These are phyloP conservation scores for Leguminivora glycinivorella DNA, from an alignment of 1,140 invertebrate genomes.

Conservation along the genomic window DNA sequence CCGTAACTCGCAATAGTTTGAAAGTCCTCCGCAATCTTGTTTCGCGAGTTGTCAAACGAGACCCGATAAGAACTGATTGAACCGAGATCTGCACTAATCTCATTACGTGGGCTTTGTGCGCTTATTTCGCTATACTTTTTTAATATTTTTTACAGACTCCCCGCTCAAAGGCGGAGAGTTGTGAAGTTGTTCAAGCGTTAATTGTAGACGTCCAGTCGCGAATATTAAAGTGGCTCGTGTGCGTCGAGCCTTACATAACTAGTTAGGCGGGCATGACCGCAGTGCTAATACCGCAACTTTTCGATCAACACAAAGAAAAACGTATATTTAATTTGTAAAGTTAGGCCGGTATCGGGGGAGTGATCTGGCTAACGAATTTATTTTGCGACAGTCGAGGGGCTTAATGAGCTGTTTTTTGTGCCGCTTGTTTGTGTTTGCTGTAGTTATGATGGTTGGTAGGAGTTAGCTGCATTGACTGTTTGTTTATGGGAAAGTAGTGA, in stretches of 20 bases:
- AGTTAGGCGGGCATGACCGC: conserved; percentile 53
- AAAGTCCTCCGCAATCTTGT: conserved; percentile 21
- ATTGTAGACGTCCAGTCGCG: conserved; percentile 72
- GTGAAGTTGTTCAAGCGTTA: conserved; percentile 74
- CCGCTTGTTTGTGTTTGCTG: conserved; percentile 17
- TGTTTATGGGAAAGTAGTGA: not conserved
- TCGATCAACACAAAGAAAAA: conserved; percentile 51
- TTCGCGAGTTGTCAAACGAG: conserved; percentile 40
- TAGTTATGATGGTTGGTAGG: conserved; percentile 2
- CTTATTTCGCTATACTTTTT: conserved; percentile 61
- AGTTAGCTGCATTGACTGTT: not conserved
- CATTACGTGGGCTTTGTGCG: conserved; percentile 64
- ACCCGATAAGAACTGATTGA: conserved; percentile 38
- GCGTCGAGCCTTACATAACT: conserved; percentile 57
- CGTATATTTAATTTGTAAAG: conserved; percentile 67
- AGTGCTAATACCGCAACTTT: conserved; percentile 36
- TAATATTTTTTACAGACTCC: conserved; percentile 46
- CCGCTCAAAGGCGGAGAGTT: conserved; percentile 73
- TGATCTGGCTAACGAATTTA: conserved; percentile 35
- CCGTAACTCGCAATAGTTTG: too few species aligned
- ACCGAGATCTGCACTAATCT: conserved; percentile 54
- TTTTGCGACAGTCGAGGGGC: conserved; percentile 25
- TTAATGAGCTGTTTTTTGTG: conserved; percentile 26
- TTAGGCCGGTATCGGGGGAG: conserved; percentile 37
- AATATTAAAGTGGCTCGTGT: conserved; percentile 70